Percentiles rank a stretch among this genome's conserved stretches.
Conservation (phyloP, 2,797 vertebrate species). For the Neomorphus geoffroyi region DNA sequence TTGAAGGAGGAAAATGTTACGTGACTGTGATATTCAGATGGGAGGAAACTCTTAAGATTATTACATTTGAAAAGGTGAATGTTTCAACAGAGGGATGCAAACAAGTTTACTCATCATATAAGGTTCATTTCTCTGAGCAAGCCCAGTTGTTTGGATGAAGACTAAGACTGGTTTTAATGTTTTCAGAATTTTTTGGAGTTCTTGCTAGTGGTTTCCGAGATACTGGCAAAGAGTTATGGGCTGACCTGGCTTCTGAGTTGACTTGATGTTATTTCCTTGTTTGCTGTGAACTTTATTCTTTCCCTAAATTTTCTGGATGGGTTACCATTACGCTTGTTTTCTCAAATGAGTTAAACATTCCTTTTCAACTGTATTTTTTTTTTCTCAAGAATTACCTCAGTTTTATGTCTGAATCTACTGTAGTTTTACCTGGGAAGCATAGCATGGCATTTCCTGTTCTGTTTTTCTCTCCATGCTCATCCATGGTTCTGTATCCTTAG, state of each 20-base stretch:
- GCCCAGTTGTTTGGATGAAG: not conserved
- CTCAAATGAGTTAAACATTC: constrained; percentile 35
- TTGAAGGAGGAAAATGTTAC: not conserved
- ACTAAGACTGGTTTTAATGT: not conserved
- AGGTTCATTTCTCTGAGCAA: not conserved
- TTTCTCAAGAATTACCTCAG: constrained; percentile 53
- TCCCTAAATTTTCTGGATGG: not conserved
- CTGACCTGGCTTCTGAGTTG: constrained; percentile 7
- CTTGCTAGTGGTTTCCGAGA: not conserved
- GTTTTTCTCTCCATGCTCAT: constrained; percentile 5
- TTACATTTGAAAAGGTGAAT: not conserved
- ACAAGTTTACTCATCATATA: not conserved
- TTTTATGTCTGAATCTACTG: constrained; percentile 44
- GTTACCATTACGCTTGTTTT: not conserved
- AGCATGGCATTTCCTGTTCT: constrained; percentile 18
- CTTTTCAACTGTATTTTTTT: constrained; percentile 39
- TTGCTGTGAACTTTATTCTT: constrained; percentile 24
- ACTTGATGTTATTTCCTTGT: constrained; percentile 14
- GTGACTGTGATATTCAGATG: not conserved
- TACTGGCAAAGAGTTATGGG: not conserved
- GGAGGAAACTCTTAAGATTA: not conserved
- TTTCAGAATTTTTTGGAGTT: not conserved
- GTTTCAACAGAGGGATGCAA: not conserved
- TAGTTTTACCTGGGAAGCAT: constrained; percentile 40
- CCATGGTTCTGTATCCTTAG: not conserved